Conservation (phyloP, 2,113 vertebrate genomes). For the Chlamydotis undulata region DNA sequence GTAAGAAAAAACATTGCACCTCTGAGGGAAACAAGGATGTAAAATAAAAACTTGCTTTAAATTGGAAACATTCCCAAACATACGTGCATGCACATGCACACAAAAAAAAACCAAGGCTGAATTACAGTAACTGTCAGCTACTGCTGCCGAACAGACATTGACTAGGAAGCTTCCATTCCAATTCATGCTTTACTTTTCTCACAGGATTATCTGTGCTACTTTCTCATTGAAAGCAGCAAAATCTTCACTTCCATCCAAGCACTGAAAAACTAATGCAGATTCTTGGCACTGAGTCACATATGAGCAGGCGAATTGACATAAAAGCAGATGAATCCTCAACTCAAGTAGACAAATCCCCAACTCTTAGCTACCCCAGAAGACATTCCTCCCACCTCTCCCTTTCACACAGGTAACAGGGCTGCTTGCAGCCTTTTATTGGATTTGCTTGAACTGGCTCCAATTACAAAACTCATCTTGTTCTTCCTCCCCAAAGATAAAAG, state of each 20-base stretch:
- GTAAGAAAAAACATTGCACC: neutral
- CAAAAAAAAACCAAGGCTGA: neutral
- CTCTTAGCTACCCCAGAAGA: neutral
- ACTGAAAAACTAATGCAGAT: neutral
- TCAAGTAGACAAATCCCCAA: neutral
- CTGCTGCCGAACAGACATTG: neutral
- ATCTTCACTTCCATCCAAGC: neutral
- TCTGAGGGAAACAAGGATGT: neutral
- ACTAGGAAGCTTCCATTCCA: neutral
- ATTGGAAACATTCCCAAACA: neutral
- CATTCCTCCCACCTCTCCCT: neutral
- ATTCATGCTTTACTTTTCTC: neutral
- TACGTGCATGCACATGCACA: too few species aligned
- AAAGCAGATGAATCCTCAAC: neutral
- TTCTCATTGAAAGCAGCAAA: neutral
- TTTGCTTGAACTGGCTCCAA: slow-evolving; percentile 22
- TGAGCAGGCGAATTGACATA: neutral
- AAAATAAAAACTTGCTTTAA: neutral
- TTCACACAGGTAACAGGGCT: neutral
- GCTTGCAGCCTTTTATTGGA: neutral
- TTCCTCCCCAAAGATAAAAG: neutral
- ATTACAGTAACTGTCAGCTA: neutral
- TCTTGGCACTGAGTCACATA: neutral
- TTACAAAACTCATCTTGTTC: neutral
- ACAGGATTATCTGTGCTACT: neutral